phyloP scores from a whole-genome alignment of 1,140 invertebrate species.

The Drosophila dunni region DNA sequence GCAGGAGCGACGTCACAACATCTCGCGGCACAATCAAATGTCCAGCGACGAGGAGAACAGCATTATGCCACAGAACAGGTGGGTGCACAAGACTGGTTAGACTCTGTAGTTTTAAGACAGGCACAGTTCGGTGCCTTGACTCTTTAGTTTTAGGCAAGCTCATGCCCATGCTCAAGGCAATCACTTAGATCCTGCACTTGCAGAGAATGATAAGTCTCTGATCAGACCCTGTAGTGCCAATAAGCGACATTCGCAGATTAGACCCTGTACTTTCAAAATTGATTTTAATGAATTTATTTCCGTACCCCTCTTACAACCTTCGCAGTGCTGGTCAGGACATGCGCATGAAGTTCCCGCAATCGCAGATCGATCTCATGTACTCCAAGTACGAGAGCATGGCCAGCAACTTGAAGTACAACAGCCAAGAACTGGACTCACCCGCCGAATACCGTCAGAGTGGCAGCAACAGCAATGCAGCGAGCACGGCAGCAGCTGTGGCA shows the following conservation, averaged over 20 bases:
- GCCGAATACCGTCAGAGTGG: slow-evolving; percentile 74
- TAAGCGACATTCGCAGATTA: too few relatives aligned
- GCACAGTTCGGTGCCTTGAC: too few relatives aligned
- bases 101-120: too few relatives aligned
- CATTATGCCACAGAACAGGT: slow-evolving; percentile 84
- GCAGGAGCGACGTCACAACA: slow-evolving; percentile 72
- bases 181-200: too few relatives aligned
- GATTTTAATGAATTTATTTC: too few relatives aligned
- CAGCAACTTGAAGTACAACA: slow-evolving; percentile 79
- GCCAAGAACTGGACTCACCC: slow-evolving; percentile 80
- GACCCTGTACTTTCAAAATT: too few relatives aligned
- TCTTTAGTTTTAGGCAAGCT: too few relatives aligned
- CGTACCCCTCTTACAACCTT: too few relatives aligned
- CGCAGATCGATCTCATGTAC: slow-evolving; percentile 84
- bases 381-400: slow-evolving; percentile 84
- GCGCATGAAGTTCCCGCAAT: slow-evolving; percentile 84
- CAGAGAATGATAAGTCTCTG: too few relatives aligned
- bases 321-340: slow-evolving; percentile 77
- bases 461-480: slow-evolving; percentile 67
- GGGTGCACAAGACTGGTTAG: background rate
- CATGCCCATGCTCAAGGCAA: too few relatives aligned
- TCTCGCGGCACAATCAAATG: slow-evolving; percentile 77
- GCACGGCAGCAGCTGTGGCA: slow-evolving; percentile 56
- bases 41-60: slow-evolving; percentile 84
- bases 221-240: too few relatives aligned